phyloP scores from a whole-genome alignment of 1,140 invertebrate species.

The Apis cerana region DNA sequence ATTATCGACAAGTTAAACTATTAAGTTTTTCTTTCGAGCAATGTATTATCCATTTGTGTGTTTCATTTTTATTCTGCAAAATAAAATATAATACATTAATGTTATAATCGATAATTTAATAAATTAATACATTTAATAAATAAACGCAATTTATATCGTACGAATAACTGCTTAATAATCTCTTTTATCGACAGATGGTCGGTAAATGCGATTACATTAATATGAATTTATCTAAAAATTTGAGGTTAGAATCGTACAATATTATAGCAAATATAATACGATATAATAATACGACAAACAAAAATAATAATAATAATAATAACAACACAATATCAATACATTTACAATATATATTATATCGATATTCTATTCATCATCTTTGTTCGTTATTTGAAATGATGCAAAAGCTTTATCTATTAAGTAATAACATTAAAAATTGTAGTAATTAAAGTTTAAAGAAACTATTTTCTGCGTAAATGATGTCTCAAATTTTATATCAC shows the following conservation, averaged over 20 bases:
- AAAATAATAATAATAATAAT: not conserved
- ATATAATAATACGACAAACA: too few relatives aligned
- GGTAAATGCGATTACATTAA: slow-evolving; percentile 6
- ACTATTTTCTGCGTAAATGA: slow-evolving; percentile 39
- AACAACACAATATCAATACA: not conserved
- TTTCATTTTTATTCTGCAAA: slow-evolving; percentile 32
- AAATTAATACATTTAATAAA: not conserved
- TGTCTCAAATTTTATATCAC: slow-evolving; percentile 45
- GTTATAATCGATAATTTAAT: not conserved
- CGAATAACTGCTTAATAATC: not conserved
- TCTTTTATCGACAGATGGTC: slow-evolving; percentile 9
- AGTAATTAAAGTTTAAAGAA: not conserved
- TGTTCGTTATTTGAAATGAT: not conserved
- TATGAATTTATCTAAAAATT: not conserved
- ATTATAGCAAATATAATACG: not conserved
- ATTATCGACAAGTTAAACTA: slow-evolving; percentile 1
- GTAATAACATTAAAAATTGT: not conserved
- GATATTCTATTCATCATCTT: not conserved
- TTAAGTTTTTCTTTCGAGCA: not conserved
- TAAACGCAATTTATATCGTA: not conserved
- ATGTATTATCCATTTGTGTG: slow-evolving; percentile 8
- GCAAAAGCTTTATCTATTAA: not conserved
- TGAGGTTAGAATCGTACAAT: slow-evolving; percentile 24
- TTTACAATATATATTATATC: not conserved
- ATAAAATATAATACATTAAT: not conserved